Base-by-base conservation (phyloP, 2,888 invertebrate species). In the Agrotis exclamationis region DNA sequence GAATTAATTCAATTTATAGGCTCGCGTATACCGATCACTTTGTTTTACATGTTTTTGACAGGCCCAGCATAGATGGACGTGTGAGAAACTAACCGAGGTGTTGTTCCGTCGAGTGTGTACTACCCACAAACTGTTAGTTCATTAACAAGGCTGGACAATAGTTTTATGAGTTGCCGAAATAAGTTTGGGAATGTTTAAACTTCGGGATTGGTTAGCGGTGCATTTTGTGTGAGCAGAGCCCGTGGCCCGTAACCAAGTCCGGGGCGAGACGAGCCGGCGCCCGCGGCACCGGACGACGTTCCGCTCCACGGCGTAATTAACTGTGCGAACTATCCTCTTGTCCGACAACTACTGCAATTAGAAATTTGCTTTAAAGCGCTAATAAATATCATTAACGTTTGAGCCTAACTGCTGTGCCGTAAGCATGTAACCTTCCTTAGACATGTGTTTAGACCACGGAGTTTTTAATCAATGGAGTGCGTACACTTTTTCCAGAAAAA, bases 101-200 rank as follows among this genome's bases (percentile, higher is more conserved):
- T 51, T 59, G 54, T 63, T 24, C 3, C 75, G 54, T 51, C 1
- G 22, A 56, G 50, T 80, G 66, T 71, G 70, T 60, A 71, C 71
- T 14, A 60, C 39, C 56, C 54, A 79, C 74, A 80, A 80, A 57
- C 68, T 67, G 74, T 82, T 85, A 88, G 84, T 91, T 92, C 85
- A 90, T 92, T 93, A 92, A 86, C 89, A 85, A 77, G 84, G 84
- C 84, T 86, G 91, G 87, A 91, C 91, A 92, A 93, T 91, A 94
- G 95, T 96, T 95, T 94, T 95, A 95, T 92, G 93, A 95, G 94
- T 94, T 93, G 88, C 91, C 90, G 88, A 95, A 95, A 94, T 94
- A 94, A 94, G 94, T 95, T 96, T 90, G 87, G 81, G 81, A 89
- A 92, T 90, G 94, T 92, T 95, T 93, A 93, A 95, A 95, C 91